Conservation (phyloP, 2,888 invertebrate genomes). For the Magallana nippona region DNA sequence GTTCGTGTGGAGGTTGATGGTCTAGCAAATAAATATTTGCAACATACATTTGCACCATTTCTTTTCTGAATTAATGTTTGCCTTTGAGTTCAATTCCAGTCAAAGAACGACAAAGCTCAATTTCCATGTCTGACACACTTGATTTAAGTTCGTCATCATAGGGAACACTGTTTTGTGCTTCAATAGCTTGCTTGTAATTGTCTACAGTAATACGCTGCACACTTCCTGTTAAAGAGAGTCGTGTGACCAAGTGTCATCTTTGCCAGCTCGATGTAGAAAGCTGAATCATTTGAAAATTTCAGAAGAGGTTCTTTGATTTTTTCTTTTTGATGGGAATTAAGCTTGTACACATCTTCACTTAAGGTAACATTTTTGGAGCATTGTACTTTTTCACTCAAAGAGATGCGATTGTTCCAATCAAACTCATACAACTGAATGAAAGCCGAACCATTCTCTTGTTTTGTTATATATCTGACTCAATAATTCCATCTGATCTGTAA, state of each 20-base stretch:
- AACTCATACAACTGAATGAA: slow-evolving; percentile 39
- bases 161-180: slow-evolving; percentile 4
- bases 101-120: slow-evolving; percentile 2
- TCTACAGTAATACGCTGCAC: not conserved
- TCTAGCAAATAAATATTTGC: slow-evolving; percentile 16
- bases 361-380: slow-evolving; percentile 48
- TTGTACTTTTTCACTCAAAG: slow-evolving; percentile 50
- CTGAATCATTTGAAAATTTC: not conserved
- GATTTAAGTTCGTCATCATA: not conserved
- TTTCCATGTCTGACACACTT: not conserved
- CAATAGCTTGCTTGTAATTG: slow-evolving; percentile 7
- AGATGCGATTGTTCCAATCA: slow-evolving; percentile 46
- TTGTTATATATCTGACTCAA: slow-evolving; percentile 30
- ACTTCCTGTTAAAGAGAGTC: not conserved
- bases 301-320: slow-evolving; percentile 33
- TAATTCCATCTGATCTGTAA: slow-evolving; percentile 36
- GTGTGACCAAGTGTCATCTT: not conserved
- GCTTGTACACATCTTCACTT: slow-evolving; percentile 48
- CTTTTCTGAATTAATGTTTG: not conserved
- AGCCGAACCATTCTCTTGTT: slow-evolving; percentile 21
- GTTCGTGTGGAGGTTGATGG: not conserved
- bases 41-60: not conserved
- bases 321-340: slow-evolving; percentile 36
- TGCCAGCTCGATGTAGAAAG: slow-evolving; percentile 1
- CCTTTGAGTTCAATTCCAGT: not conserved